A percentile compares a stretch with the other conserved stretches of the same genome.
Conservation (phyloP, 2,797 vertebrate species). For the Sarcophilus harrisii region DNA sequence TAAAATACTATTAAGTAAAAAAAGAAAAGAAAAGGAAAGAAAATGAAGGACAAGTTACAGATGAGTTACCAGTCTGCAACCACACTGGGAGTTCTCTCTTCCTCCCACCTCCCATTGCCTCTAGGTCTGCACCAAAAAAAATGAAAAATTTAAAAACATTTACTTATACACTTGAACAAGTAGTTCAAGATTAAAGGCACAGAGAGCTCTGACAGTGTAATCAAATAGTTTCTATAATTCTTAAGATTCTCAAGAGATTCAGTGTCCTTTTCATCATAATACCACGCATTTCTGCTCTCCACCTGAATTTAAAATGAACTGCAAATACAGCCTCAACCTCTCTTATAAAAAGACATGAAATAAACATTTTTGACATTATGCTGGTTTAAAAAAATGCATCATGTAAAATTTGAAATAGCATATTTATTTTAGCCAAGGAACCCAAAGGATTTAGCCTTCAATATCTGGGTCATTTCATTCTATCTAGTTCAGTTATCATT, state of each 20-base stretch:
- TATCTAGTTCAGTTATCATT: not conserved
- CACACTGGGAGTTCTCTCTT: not conserved
- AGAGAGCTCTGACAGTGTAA: not conserved
- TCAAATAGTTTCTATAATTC: not conserved
- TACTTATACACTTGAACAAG: not conserved
- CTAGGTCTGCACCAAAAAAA: not conserved
- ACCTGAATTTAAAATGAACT: not conserved
- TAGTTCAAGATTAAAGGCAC: not conserved
- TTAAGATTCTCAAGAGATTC: not conserved
- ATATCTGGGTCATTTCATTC: conserved; percentile 25
- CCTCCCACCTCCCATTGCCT: not conserved
- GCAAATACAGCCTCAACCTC: not conserved
- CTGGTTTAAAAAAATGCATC: not conserved
- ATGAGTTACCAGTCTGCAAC: not conserved
- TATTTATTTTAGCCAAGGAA: not conserved
- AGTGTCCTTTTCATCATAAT: not conserved
- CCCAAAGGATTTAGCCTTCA: not conserved
- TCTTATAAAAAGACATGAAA: not conserved
- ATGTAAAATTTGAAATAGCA: not conserved
- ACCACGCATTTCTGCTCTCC: not conserved
- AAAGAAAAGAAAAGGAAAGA: not conserved
- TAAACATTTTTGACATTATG: not conserved
- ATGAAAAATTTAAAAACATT: not conserved
- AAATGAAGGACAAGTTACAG: not conserved
- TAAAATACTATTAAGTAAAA: too few species aligned